Evolutionary conservation across 2,888 invertebrate genomes (phyloP).

Genomic region (Ophraella communa): DNA sequence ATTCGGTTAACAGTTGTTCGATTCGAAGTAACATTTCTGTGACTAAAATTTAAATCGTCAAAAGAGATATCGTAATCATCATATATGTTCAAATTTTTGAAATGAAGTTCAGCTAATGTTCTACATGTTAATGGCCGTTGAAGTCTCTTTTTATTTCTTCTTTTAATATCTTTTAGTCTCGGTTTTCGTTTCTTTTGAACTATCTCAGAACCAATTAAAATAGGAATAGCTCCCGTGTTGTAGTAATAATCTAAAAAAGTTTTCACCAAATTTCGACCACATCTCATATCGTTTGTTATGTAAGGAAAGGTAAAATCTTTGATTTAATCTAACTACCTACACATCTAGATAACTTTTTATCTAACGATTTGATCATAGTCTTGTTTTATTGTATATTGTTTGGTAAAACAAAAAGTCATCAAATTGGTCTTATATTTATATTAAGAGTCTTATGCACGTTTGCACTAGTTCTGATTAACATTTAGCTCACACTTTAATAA

Average conservation of each 20-base stretch:
- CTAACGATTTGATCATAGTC: too few relatives aligned
- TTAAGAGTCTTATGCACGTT: too few relatives aligned
- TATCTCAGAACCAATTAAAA: constrained; percentile 59
- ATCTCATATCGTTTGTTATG: constrained; percentile 68
- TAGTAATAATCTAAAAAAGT: constrained; percentile 84
- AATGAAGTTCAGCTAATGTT: constrained; percentile 62
- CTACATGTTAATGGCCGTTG: constrained; percentile 61
- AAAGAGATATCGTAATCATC: constrained; percentile 64
- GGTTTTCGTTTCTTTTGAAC: constrained; percentile 47
- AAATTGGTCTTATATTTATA: too few relatives aligned
- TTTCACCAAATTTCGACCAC: constrained; percentile 78
- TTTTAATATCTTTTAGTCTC: constrained; percentile 44
- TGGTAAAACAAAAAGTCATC: too few relatives aligned
- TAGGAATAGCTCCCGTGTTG: constrained; percentile 71
- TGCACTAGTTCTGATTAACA: too few relatives aligned
- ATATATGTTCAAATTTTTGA: constrained; percentile 64
- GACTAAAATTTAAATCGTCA: constrained; percentile 56
- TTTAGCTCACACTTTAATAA: too few relatives aligned
- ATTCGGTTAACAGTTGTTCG: constrained; percentile 43
- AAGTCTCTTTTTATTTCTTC: constrained; percentile 53
- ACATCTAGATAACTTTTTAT: too few relatives aligned
- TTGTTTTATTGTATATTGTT: too few relatives aligned
- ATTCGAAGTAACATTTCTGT: constrained; percentile 48
- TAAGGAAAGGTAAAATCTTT: constrained; percentile 38
- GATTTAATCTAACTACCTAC: not conserved